Evolutionary conservation across 1,140 invertebrate species (phyloP).

Genomic region (Drosophila paulistorum): DNA sequence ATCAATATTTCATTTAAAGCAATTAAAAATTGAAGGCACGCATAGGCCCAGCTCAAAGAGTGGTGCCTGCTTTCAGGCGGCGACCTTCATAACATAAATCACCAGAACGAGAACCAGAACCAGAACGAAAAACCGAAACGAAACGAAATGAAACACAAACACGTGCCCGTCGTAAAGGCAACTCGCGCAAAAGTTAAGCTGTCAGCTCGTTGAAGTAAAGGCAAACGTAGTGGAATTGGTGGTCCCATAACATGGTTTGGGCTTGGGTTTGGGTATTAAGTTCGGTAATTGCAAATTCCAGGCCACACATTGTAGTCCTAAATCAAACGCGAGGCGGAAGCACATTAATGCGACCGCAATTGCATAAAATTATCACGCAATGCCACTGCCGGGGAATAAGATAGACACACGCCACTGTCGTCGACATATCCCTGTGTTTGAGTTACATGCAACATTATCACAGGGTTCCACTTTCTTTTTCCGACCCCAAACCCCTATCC

Average conservation of each 20-base stretch:
- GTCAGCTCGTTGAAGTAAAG: conserved; percentile 44
- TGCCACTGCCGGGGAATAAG: conserved; percentile 10
- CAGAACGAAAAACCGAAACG: conserved; percentile 21
- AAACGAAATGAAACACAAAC: conserved; percentile 22
- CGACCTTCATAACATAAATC: conserved; percentile 61
- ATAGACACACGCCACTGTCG: not conserved
- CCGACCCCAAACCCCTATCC: too few relatives aligned
- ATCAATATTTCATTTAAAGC: conserved; percentile 72
- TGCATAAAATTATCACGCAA: conserved; percentile 73
- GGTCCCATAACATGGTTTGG: not conserved
- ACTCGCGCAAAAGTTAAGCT: conserved; percentile 54
- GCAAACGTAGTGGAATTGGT: too few relatives aligned
- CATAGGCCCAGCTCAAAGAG: conserved; percentile 39
- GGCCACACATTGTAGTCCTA: conserved; percentile 64
- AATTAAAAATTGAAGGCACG: conserved; percentile 77
- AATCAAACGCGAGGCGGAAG: conserved; percentile 72
- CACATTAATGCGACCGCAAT: conserved; percentile 71
- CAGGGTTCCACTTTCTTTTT: too few relatives aligned
- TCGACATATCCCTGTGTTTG: not conserved
- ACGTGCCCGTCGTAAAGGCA: conserved; percentile 68
- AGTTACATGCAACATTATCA: too few relatives aligned
- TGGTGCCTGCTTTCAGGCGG: conserved; percentile 36
- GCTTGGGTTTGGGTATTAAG: conserved; percentile 13
- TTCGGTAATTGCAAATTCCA: conserved; percentile 71
- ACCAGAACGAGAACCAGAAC: conserved; percentile 44